These are phyloP conservation scores for Chromis chromis DNA, from an alignment of 2,797 vertebrate species.

Conservation along the genomic window DNA sequence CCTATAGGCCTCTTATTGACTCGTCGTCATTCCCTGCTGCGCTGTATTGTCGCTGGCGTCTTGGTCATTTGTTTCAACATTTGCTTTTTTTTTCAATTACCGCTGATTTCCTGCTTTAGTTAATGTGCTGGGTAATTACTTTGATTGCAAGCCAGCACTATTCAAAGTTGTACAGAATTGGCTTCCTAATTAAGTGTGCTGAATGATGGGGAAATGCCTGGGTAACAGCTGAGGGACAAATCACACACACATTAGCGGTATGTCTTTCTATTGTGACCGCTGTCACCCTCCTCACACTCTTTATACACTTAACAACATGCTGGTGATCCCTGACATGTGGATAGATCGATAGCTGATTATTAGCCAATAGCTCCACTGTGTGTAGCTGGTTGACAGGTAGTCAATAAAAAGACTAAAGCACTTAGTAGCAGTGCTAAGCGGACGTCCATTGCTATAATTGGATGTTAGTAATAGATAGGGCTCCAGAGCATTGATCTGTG, in stretches of 20 bases:
- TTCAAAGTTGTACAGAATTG: slow-evolving; percentile 66
- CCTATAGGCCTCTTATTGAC: background rate
- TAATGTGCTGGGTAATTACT: slow-evolving; percentile 65
- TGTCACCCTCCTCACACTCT: slow-evolving; percentile 7
- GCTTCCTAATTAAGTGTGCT: slow-evolving; percentile 51
- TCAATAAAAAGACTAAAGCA: slow-evolving; percentile 80
- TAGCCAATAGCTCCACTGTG: slow-evolving; percentile 58
- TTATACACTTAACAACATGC: slow-evolving; percentile 42
- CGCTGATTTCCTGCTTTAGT: slow-evolving; percentile 36
- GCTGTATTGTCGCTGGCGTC: background rate
- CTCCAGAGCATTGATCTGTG: slow-evolving; percentile 75
- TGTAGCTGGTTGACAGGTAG: slow-evolving; percentile 65
- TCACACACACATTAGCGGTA: background rate
- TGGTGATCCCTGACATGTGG: slow-evolving; percentile 49
- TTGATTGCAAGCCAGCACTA: slow-evolving; percentile 57
- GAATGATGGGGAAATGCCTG: slow-evolving; percentile 32
- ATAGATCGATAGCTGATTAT: slow-evolving; percentile 72
- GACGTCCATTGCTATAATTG: slow-evolving; percentile 78
- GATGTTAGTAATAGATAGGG: slow-evolving; percentile 78
- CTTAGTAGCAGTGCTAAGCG: slow-evolving; percentile 71
- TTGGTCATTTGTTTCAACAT: slow-evolving; percentile 40
- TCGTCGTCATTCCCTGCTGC: background rate
- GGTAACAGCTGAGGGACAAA: slow-evolving; percentile 17
- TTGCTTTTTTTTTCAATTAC: slow-evolving; percentile 43
- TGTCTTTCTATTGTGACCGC: slow-evolving; percentile 10